Evolutionary conservation across 1,140 invertebrate species (phyloP).

Genomic region (Drosophila littoralis): DNA sequence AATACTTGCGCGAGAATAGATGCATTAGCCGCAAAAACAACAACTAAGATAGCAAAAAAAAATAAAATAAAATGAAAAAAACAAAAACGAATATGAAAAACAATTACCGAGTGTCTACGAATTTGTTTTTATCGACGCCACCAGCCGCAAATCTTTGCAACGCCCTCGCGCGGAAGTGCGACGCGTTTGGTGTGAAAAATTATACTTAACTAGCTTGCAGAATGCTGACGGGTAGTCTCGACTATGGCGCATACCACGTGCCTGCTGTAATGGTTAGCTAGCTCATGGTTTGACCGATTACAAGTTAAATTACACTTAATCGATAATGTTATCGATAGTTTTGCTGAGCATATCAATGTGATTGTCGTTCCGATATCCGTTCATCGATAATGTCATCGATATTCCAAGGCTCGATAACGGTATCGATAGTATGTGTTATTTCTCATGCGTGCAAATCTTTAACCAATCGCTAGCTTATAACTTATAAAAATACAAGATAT

Average conservation of each 20-base stretch:
- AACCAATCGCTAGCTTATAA: too few relatives aligned
- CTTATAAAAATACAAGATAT: not conserved
- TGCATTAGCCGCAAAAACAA: conserved; percentile 22
- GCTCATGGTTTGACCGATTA: too few relatives aligned
- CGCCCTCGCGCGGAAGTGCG: conserved; percentile 14
- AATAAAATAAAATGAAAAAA: conserved; percentile 36
- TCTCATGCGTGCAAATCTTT: too few relatives aligned
- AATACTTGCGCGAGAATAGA: conserved; percentile 34
- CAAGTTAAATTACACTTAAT: not conserved
- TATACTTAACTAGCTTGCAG: conserved; percentile 29
- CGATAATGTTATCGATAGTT: conserved; percentile 1
- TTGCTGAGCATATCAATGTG: too few relatives aligned
- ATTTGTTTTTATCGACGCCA: conserved; percentile 51
- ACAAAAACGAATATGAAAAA: conserved; percentile 39
- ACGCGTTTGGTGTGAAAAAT: conserved; percentile 59
- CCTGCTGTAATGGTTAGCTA: not conserved
- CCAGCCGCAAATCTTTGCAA: conserved; percentile 7
- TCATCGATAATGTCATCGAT: not conserved
- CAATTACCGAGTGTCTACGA: conserved; percentile 34
- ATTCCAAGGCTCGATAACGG: not conserved
- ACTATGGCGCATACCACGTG: not conserved
- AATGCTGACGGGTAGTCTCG: not conserved
- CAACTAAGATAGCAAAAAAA: conserved; percentile 19
- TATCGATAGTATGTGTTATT: not conserved
- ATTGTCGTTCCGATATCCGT: not conserved